Evolutionary conservation across 2,888 invertebrate genomes (phyloP), one percentile per base, ranked within the genome.

Genomic region (Holacanthella duospinosa): DNA sequence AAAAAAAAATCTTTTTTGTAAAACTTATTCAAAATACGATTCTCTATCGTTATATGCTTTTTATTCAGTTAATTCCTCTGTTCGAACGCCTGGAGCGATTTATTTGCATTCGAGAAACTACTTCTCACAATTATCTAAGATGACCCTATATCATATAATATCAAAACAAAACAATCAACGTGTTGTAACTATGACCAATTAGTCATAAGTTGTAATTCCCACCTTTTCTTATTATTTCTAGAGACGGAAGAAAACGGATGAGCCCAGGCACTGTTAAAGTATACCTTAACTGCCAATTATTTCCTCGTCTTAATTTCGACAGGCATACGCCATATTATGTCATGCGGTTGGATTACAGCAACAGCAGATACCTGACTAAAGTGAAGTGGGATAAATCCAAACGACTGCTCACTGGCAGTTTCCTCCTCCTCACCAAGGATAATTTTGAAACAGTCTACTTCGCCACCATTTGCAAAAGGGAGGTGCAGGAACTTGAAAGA

Each of bases 351-450:
- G 48, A 36, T 25, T 19, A 62, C 19, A 21, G 19, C 21, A 48
- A 21, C 48, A 21, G 21, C 19, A 9, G 21, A 4, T 48, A 48
- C 21, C 21, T 48, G 19, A 48, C 4, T 16, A 48, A 21, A 48
- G 59, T 72, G 27, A 65, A 66, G 21, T 78, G 79, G 78, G 74
- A 75, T 55, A 68, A 67, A 3, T 75, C 75, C 2, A 77, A 78
- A 62, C 70, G 77, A 36, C 74, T 80, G 26, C 73, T 79, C 27
- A 77, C 68, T 71, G 79, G 79, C 1, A 76, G 78, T 9, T 71
- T 80, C 28, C 66, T 81, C 1, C 77, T 78, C 65, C 73, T 81
- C 4, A 79, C 79, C 2, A 66, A 67, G 1, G 79, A 81, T 69
- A 72, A 75, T 43, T 81, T 81, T 68, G 36, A 73, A 21, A 75